phyloP scores from a whole-genome alignment of 2,797 vertebrate genomes.

The Clarias fuscus region DNA sequence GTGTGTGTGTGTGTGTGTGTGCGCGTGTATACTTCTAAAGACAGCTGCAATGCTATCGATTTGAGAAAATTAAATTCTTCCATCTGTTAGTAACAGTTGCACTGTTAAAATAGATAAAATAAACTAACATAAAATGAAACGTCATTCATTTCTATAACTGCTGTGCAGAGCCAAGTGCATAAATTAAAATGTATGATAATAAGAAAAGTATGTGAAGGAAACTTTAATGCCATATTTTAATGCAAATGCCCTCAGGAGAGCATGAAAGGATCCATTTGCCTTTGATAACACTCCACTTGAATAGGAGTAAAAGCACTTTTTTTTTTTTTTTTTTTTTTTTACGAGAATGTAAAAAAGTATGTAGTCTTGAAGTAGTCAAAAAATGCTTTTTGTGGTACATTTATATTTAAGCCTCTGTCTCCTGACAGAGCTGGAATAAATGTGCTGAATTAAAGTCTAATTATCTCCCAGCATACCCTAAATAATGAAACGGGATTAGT shows the following conservation, averaged over 20 bases:
- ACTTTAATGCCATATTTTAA: conserved; percentile 33
- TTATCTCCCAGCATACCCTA: conserved; percentile 16
- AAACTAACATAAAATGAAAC: not conserved
- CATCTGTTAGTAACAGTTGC: not conserved
- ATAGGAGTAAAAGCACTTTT: conserved; percentile 36
- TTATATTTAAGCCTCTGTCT: conserved; percentile 11
- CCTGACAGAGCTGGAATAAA: conserved; percentile 7
- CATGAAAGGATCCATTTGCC: conserved; percentile 39
- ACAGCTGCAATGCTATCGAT: conserved; percentile 9
- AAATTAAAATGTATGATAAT: conserved; percentile 6
- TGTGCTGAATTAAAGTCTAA: conserved; percentile 16
- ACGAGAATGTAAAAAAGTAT: conserved; percentile 22
- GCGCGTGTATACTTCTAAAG: not conserved
- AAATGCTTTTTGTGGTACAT: conserved; percentile 23
- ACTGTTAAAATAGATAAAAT: not conserved
- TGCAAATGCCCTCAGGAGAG: conserved; percentile 28
- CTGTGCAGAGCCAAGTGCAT: not conserved
- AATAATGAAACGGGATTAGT: conserved; percentile 7
- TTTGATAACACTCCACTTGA: conserved; percentile 32
- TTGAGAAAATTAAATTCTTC: not conserved
- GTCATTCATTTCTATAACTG: not conserved
- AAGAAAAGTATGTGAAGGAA: conserved; percentile 1
- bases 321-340: not conserved
- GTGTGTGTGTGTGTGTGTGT: conserved; percentile 11
- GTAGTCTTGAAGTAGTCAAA: conserved; percentile 19